These are phyloP conservation scores for Rhinella marina DNA, from an alignment of 2,797 vertebrate species.

Conservation along the genomic window DNA sequence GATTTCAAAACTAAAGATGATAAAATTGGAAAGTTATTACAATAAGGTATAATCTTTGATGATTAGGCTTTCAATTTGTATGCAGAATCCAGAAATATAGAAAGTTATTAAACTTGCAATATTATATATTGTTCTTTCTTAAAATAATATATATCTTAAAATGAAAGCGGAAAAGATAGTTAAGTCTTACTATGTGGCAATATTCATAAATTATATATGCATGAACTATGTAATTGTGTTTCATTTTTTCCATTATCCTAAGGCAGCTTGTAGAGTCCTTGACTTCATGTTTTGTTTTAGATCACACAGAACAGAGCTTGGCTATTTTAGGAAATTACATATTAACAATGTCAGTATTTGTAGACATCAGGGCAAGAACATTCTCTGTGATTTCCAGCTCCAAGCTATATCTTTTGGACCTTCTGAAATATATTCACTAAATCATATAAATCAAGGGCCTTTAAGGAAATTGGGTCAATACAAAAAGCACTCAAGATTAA, in stretches of 20 bases:
- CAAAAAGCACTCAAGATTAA: slow-evolving; percentile 9
- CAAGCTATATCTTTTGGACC: slow-evolving; percentile 31
- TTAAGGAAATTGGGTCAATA: slow-evolving; percentile 46
- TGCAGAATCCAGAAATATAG: background rate
- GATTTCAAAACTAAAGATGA: no score
- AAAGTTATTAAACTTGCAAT: background rate
- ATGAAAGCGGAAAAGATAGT: background rate
- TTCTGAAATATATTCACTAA: slow-evolving; percentile 45
- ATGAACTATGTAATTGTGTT: slow-evolving; percentile 20
- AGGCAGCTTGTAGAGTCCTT: slow-evolving; percentile 48
- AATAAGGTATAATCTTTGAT: background rate
- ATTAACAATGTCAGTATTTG: slow-evolving; percentile 57
- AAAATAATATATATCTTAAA: background rate
- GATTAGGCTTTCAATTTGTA: background rate
- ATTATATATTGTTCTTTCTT: background rate
- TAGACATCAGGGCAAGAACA: slow-evolving; percentile 48
- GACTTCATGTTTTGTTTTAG: slow-evolving; percentile 40
- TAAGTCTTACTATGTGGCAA: slow-evolving; percentile 2
- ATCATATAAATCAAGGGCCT: slow-evolving; percentile 46
- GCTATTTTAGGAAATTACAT: slow-evolving; percentile 57
- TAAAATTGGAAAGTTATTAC: no score
- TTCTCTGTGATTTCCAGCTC: slow-evolving; percentile 35
- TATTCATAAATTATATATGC: slow-evolving; percentile 23
- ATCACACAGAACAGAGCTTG: slow-evolving; percentile 30
- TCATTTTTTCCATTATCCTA: slow-evolving; percentile 25